Evolutionary conservation across 2,113 vertebrate species (phyloP), one percentile per base, ranked within the genome.

Genomic region (Pagrus major): DNA sequence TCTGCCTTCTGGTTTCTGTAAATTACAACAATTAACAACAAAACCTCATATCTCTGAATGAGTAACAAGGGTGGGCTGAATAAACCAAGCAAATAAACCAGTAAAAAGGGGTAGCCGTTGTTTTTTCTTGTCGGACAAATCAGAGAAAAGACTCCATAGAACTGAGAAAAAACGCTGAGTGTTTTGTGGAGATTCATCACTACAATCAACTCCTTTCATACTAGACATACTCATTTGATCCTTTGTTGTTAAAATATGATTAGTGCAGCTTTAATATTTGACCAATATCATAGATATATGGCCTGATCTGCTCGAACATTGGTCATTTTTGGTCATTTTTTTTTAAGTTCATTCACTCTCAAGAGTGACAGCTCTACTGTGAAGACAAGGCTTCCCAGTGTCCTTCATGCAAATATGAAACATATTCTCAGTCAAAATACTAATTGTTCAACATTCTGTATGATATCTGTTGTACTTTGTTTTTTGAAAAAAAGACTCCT

Each of bases 21-120:
- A 42, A 78, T 64, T 25, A 70, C 74, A 84, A 65, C 75, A 64
- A 71, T 73, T 41, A 83, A 64, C 65, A 49, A 71, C 21, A 69
- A 59, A 69, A 63, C 16, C 21, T 65, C 33, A 41, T 9, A 46
- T 42, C 39, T 66, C 23, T 42, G 31, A 33, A 33, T 23, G 9
- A 33, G 33, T 69, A 66, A 58, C 29, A 2, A 6, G 16, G n/a
- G 6, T 15, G 23, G 16, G 37, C 73, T 70, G 69, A 81, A 74
- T 20, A 74, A 68, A 44, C 14, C 0, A 33, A 58, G 16, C 11
- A 47, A 71, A 65, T 14, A 31, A 63, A 64, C 3, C 23, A 14
- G 12, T 42, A 59, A 52, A 74, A 20, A 58, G 78, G 9, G 9
- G 15, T 42, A 25, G 6, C 11, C 5, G 3, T 64, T 21, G 23